Evolutionary conservation across 1,140 invertebrate genomes (phyloP), one percentile per base, ranked within the genome.

Genomic region (Teleopsis dalmanni): DNA sequence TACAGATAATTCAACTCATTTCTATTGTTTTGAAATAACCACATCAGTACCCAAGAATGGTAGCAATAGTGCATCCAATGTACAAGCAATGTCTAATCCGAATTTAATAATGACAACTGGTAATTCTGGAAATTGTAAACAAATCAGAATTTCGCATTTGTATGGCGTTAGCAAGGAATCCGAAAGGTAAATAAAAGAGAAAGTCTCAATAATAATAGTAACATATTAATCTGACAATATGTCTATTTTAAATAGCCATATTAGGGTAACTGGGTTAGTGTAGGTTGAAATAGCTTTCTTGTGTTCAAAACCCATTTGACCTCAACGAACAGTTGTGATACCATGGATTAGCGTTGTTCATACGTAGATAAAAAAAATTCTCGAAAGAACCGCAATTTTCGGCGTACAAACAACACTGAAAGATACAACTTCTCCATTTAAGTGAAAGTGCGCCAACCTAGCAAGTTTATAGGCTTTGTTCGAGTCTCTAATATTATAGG

Each of bases 1-100:
- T 19, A 78, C 72, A 45, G 76, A 75, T 48, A 74, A 71, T 46
- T 56, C 62, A 22, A 71, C 65, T 2, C 62, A 65, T 35, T 59
- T 72, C 26, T 68, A 70, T 36, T 66, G 66, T 48, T 71, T 72
- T 27, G 65, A 65, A 50, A 44, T 71, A 18, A 69, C 65, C 2
- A 62, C 63, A 6, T 57, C 60, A 10, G 52, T 58, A 31, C 58
- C 62, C 13, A 75, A 75, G 65, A 60, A 64, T 42, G 47, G 43
- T 37, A 8, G 45, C 44, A 44, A 47, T 13, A 36, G 36, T 33
- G 36, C 46, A 8, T 10, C 22, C 21, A 43, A 34, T 27, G 44
- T 46, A 25, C 61, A 62, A 8, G 42, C 38, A 23, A 66, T 70
- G 53, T 65, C 60, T 8, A 69, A 71, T 62, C 58, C 71, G 8